phyloP scores from a whole-genome alignment of 2,888 invertebrate genomes.

The Eledone cirrhosa region DNA sequence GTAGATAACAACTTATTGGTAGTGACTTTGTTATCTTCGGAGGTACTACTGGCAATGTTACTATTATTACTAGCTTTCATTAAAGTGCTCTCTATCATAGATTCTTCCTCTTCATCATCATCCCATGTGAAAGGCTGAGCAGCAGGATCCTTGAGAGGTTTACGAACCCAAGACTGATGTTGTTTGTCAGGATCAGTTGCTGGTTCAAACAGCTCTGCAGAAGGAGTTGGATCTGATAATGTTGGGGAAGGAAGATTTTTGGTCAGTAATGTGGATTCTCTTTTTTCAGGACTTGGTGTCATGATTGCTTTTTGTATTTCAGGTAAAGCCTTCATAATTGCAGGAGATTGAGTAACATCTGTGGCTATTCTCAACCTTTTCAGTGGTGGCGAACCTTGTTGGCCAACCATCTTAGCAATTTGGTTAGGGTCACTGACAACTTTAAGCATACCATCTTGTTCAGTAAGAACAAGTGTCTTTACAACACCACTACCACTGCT shows the following conservation, averaged over 20 bases:
- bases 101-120: conserved; percentile 18
- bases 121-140: conserved; percentile 18
- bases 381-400: conserved; percentile 5
- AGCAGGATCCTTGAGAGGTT: conserved; percentile 19
- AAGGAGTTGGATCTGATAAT: conserved; percentile 16
- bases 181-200: conserved; percentile 20
- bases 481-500: conserved; percentile 17
- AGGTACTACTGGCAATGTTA: not conserved
- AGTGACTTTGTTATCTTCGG: not conserved
- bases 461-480: conserved; percentile 14
- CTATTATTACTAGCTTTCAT: not conserved
- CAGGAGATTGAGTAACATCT: not conserved
- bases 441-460: conserved; percentile 21
- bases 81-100: not conserved
- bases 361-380: not conserved
- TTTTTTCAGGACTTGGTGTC: not conserved
- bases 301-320: conserved; percentile 15
- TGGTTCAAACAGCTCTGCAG: conserved; percentile 1
- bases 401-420: conserved; percentile 18
- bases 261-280: conserved; percentile 8
- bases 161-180: conserved; percentile 13
- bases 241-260: conserved; percentile 17
- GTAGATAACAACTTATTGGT: not conserved
- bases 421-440: conserved; percentile 20
- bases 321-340: conserved; percentile 19